Percentiles rank a stretch among this genome's conserved stretches.
These are phyloP conservation scores for Myotis vivesi DNA, from an alignment of 2,797 vertebrate genomes.

Conservation along the genomic window DNA sequence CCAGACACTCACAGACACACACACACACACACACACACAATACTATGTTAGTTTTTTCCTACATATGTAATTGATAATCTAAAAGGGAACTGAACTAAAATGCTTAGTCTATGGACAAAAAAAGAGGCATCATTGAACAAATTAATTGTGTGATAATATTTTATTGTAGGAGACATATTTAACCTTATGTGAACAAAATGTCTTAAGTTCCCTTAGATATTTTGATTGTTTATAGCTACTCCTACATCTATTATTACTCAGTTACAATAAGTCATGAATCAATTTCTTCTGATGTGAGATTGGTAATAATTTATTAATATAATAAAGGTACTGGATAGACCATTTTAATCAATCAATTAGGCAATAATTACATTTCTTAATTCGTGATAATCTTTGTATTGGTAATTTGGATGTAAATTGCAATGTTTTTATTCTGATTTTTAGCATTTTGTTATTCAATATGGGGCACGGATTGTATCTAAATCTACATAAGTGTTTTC, in stretches of 20 bases:
- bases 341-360: not conserved
- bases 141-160: not conserved
- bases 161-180: not conserved
- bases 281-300: not conserved
- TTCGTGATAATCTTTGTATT: not conserved
- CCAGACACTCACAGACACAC: not conserved
- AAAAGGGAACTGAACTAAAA: not conserved
- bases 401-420: not conserved
- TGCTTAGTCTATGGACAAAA: not conserved
- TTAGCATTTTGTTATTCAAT: not conserved
- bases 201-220: not conserved
- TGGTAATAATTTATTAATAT: slow-evolving; percentile 27
- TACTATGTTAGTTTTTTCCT: not conserved
- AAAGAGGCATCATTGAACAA: not conserved
- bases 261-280: not conserved
- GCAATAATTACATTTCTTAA: not conserved
- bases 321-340: not conserved
- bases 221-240: not conserved
- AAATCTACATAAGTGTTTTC: not conserved
- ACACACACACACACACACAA: not conserved
- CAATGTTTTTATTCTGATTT: not conserved
- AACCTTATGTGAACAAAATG: not conserved
- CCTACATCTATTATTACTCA: not conserved
- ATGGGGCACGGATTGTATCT: not conserved
- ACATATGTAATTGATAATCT: not conserved